Percentiles rank a stretch among this genome's conserved stretches.
Evolutionary conservation across 2,113 vertebrate species (phyloP).

Genomic region (Gobius niger): DNA sequence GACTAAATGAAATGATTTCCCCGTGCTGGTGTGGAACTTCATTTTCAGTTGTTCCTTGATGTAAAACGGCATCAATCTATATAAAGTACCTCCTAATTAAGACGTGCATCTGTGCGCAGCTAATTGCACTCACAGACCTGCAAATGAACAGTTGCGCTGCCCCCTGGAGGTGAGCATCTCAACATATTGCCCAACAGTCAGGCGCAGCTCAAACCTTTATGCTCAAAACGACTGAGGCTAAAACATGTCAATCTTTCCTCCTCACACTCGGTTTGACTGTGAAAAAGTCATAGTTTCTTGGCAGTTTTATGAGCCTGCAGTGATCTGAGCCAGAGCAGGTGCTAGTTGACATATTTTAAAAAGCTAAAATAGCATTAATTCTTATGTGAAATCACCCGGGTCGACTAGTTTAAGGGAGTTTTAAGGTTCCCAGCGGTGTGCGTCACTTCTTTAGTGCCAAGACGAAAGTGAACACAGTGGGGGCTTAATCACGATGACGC

Average conservation of each 20-base stretch:
- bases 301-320: neutral
- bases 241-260: neutral
- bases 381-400: neutral
- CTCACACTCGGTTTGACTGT: constrained; percentile 1
- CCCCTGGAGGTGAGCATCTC: neutral
- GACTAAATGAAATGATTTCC: too few relatives aligned
- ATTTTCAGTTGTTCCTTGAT: too few relatives aligned
- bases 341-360: constrained; percentile 29
- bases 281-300: constrained; percentile 5
- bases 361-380: constrained; percentile 9
- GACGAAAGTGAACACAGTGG: neutral
- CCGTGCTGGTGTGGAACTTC: too few relatives aligned
- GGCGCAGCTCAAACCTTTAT: neutral
- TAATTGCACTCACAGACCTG: neutral
- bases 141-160: neutral
- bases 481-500: neutral
- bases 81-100: too few relatives aligned
- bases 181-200: neutral
- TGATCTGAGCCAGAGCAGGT: neutral
- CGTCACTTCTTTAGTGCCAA: neutral
- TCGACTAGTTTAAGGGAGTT: neutral
- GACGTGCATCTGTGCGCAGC: neutral
- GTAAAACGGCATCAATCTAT: too few relatives aligned
- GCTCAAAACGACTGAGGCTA: neutral
- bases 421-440: neutral